Conservation (phyloP, 2,888 invertebrate genomes). For the Hyles lineata region DNA sequence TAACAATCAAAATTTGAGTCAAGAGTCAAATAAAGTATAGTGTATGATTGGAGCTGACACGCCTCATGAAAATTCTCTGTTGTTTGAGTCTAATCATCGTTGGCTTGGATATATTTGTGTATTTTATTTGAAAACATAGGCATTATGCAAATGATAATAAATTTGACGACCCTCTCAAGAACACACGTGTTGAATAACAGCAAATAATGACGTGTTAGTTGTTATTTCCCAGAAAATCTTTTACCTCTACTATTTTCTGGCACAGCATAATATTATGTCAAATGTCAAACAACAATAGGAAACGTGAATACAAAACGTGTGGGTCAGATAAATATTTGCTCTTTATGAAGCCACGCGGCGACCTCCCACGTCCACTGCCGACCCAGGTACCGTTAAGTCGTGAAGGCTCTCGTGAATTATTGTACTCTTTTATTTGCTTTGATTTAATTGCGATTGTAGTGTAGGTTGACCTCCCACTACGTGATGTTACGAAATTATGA, state of each 20-base stretch:
- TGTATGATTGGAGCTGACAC: no score
- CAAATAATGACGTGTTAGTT: no score
- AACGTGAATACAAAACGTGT: constrained; percentile 20
- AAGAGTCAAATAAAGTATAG: background rate
- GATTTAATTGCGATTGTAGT: constrained; percentile 9
- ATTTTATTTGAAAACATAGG: no score
- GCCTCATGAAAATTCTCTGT: no score
- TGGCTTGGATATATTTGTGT: no score
- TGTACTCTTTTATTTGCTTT: constrained; percentile 1
- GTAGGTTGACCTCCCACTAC: background rate
- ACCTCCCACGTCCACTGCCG: constrained; percentile 24
- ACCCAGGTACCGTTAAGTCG: constrained; percentile 21
- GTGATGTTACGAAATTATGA: background rate
- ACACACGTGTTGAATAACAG: no score
- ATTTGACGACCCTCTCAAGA: no score
- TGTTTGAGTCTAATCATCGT: no score
- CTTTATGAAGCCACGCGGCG: background rate
- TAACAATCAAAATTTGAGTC: background rate
- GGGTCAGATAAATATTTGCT: constrained; percentile 24
- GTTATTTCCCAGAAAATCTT: background rate
- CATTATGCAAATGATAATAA: no score
- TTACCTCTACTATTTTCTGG: background rate
- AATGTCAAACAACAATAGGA: background rate
- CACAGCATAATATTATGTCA: constrained; percentile 8
- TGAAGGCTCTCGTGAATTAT: constrained; percentile 5